A percentile compares a stretch with the other conserved stretches of the same genome.
phyloP scores from a whole-genome alignment of 2,888 invertebrate genomes.

The Osedax fenrisi region DNA sequence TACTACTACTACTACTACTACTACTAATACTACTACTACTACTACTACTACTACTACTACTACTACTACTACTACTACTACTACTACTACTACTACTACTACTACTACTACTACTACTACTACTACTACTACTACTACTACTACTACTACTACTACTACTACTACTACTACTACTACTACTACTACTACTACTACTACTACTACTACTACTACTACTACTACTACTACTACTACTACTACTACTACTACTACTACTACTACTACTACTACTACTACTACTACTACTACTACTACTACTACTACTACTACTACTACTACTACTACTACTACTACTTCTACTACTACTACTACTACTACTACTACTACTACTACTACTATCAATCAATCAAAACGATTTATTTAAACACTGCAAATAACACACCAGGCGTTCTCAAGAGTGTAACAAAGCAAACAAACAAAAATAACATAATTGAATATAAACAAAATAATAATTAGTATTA shows the following conservation, averaged over 20 bases:
- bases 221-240: slow-evolving; percentile 8
- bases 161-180: slow-evolving; percentile 31
- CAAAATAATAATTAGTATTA: too few species aligned
- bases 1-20: too few species aligned
- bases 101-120: too few species aligned
- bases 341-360: slow-evolving; percentile 18
- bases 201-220: slow-evolving; percentile 21
- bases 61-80: too few species aligned
- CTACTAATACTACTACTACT: too few species aligned
- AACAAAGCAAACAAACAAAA: too few species aligned
- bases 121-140: too few species aligned
- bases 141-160: slow-evolving; percentile 30
- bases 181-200: slow-evolving; percentile 11
- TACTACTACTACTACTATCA: slow-evolving; percentile 16
- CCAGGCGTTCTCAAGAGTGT: too few species aligned
- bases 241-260: slow-evolving; percentile 16
- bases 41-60: too few species aligned
- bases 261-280: slow-evolving; percentile 19
- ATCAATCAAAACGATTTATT: slow-evolving; percentile 10
- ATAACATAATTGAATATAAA: too few species aligned
- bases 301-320: slow-evolving; percentile 19
- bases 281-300: slow-evolving; percentile 20
- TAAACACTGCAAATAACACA: too few species aligned
- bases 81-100: too few species aligned
- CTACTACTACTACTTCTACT: slow-evolving; percentile 21